A percentile compares a stretch with the other conserved stretches of the same genome.
Conservation (phyloP, 2,888 invertebrate species). For the Fissipunctia ypsillon region DNA sequence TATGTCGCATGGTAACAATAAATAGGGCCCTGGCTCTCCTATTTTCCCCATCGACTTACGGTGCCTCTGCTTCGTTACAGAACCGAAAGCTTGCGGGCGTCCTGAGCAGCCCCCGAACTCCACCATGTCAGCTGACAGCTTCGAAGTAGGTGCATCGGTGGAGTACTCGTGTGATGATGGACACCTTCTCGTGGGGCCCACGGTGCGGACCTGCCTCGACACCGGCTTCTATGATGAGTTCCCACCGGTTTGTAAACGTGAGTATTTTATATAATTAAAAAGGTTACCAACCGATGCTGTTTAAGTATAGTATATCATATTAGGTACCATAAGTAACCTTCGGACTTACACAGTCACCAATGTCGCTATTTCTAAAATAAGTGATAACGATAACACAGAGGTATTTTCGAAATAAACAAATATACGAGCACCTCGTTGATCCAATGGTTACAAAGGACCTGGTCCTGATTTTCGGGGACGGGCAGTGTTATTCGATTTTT, state of each 20-base stretch:
- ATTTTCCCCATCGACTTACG: neutral
- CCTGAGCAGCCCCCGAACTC: conserved; percentile 98
- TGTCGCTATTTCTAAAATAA: too few species aligned
- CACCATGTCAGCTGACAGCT: conserved; percentile 94
- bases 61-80: conserved; percentile 80
- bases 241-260: conserved; percentile 98
- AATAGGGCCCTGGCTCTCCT: too few species aligned
- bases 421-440: too few species aligned
- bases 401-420: too few species aligned
- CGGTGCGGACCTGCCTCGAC: conserved; percentile 95
- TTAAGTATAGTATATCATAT: too few species aligned
- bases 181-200: conserved; percentile 96
- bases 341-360: neutral
- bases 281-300: neutral
- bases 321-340: neutral
- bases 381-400: too few species aligned
- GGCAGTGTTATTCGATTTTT: too few species aligned
- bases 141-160: conserved; percentile 95
- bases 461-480: too few species aligned
- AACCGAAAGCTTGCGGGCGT: conserved; percentile 97
- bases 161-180: conserved; percentile 96
- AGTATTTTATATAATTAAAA: conserved; percentile 77
- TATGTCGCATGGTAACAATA: neutral
- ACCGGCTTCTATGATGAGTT: conserved; percentile 98
- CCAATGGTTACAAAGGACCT: too few species aligned